Evolutionary conservation across 1,140 invertebrate species (phyloP).

Genomic region (Lepidotrigona ventralis): DNA sequence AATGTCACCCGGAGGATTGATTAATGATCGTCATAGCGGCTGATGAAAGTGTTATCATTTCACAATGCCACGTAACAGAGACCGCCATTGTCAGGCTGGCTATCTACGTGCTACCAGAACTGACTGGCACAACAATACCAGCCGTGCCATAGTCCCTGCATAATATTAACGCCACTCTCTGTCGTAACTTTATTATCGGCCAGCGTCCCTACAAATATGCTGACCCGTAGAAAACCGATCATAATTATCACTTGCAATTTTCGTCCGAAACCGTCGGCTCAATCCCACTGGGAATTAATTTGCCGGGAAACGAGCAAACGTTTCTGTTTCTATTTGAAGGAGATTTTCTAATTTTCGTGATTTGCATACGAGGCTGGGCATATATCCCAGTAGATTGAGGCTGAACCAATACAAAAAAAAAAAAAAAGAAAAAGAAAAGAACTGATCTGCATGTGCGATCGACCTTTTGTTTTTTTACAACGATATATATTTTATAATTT

Average conservation of each 20-base stretch:
- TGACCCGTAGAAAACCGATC: constrained; percentile 21
- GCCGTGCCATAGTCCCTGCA: constrained; percentile 5
- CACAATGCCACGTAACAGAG: constrained; percentile 9
- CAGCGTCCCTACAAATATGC: constrained; percentile 1
- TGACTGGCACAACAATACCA: constrained; percentile 41
- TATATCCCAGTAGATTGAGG: no score
- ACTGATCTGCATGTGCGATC: no score
- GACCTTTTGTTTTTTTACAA: no score
- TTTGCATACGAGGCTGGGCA: no score
- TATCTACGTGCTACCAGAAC: constrained; percentile 29
- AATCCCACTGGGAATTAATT: not conserved
- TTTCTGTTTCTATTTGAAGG: not conserved
- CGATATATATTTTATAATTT: no score
- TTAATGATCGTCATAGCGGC: not conserved
- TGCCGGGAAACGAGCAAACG: not conserved
- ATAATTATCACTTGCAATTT: constrained; percentile 16
- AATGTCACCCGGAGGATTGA: not conserved
- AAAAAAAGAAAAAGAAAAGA: no score
- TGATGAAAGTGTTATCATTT: constrained; percentile 35
- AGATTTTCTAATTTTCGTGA: not conserved
- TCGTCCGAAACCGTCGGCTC: not conserved
- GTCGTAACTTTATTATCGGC: constrained; percentile 48
- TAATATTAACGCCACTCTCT: constrained; percentile 42
- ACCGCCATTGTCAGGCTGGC: not conserved
- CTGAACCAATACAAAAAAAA: no score